A percentile compares a stretch with the other conserved stretches of the same genome.
Evolutionary conservation across 2,113 vertebrate genomes (phyloP).

Genomic region (Saguinus imperator): DNA sequence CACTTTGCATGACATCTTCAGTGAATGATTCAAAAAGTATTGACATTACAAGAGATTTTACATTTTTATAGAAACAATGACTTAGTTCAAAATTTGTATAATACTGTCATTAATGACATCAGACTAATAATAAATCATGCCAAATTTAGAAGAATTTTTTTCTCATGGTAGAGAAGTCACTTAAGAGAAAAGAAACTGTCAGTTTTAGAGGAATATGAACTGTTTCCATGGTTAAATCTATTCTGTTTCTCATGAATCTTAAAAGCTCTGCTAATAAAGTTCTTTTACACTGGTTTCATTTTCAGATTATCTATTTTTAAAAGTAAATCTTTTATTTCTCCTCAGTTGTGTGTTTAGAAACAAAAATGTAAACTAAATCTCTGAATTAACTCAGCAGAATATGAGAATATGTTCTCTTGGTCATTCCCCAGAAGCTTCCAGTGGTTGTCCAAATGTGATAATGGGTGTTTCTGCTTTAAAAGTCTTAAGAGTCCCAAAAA

Average conservation of each 20-base stretch:
- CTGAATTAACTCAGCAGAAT: neutral
- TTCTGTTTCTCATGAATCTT: neutral
- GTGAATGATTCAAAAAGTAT: neutral
- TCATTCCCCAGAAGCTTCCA: neutral
- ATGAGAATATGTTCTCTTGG: neutral
- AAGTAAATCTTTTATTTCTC: neutral
- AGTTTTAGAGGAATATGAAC: neutral
- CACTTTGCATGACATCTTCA: neutral
- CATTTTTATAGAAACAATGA: neutral
- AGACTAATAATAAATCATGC: conserved; percentile 4
- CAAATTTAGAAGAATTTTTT: neutral
- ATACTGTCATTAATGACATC: neutral
- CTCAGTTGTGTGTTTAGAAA: neutral
- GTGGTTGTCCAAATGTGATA: neutral
- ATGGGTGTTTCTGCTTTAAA: neutral
- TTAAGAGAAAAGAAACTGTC: neutral
- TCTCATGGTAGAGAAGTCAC: neutral
- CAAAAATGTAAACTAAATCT: conserved; percentile 9
- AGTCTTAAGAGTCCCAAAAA: neutral
- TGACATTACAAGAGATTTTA: neutral
- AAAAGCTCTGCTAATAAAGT: neutral
- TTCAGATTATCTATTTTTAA: neutral
- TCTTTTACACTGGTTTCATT: neutral
- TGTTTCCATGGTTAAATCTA: neutral
- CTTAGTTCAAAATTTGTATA: neutral